Evolutionary conservation across 92 coral and sea anemone species (phyloP).

Genomic region (Parazoanthus swiftii): DNA sequence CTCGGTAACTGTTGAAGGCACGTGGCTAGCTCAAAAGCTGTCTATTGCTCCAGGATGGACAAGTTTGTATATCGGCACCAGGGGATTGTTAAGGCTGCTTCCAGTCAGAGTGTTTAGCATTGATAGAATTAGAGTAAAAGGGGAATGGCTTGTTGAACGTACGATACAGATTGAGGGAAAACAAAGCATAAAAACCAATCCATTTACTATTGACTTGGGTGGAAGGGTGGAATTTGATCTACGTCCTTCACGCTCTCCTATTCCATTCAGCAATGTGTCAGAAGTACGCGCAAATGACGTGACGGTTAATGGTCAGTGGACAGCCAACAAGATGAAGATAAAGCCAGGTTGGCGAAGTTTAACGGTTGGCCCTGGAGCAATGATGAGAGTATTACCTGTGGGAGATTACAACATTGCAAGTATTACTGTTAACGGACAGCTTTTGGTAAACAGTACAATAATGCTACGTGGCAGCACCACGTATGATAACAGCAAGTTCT

Average conservation of each 20-base stretch:
- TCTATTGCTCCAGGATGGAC: conserved; percentile 79
- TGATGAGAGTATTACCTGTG: conserved; percentile 21
- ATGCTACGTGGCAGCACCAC: conserved; percentile 24
- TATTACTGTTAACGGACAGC: conserved; percentile 40
- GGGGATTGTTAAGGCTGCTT: conserved; percentile 5
- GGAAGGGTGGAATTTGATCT: conserved; percentile 21
- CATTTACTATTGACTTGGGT: not conserved
- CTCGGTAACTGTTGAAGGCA: conserved; percentile 55
- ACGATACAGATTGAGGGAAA: conserved; percentile 19
- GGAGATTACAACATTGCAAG: conserved; percentile 18
- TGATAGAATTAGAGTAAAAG: conserved; percentile 15
- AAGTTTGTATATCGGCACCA: conserved; percentile 16
- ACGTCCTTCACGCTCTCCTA: not conserved
- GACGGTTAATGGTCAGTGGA: conserved; percentile 38
- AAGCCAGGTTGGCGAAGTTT: conserved; percentile 44
- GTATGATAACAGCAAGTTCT: conserved; percentile 39
- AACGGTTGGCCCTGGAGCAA: conserved; percentile 32
- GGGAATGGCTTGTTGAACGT: conserved; percentile 22
- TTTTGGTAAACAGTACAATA: conserved; percentile 34
- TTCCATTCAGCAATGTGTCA: conserved; percentile 1
- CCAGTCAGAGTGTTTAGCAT: conserved; percentile 24
- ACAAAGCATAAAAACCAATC: not conserved
- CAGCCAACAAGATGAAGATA: conserved; percentile 36
- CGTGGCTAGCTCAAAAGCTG: conserved; percentile 58
- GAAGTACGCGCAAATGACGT: conserved; percentile 36